A percentile compares a stretch with the other conserved stretches of the same genome.
These are phyloP conservation scores for Chelon labrosus DNA, from an alignment of 2,797 vertebrate genomes.

Conservation along the genomic window DNA sequence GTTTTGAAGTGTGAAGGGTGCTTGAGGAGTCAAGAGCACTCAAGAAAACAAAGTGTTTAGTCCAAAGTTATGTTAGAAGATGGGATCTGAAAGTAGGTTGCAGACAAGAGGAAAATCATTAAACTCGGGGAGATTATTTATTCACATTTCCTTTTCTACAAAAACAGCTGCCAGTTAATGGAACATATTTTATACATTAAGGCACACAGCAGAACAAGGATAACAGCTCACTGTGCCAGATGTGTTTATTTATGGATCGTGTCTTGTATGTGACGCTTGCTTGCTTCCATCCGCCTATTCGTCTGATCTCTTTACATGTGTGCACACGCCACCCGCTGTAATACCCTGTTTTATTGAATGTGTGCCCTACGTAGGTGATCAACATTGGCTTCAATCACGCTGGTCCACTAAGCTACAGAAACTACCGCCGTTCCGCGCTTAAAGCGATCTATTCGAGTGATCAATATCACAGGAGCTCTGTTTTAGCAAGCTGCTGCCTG, in stretches of 20 bases:
- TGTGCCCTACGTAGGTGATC: background rate
- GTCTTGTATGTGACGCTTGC: background rate
- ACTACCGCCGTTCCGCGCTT: background rate
- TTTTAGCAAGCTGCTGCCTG: conserved; percentile 5
- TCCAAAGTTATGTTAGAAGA: conserved; percentile 20
- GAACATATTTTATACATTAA: background rate
- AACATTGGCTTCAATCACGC: background rate
- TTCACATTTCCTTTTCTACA: background rate
- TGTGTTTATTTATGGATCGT: background rate
- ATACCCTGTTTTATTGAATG: conserved; percentile 2
- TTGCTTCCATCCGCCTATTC: background rate
- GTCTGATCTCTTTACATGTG: background rate
- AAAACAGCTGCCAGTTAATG: background rate
- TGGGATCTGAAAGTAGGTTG: conserved; percentile 18
- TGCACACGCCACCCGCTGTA: background rate
- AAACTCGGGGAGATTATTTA: background rate
- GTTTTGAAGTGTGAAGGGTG: conserved; percentile 29
- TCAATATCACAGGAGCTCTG: conserved; percentile 5
- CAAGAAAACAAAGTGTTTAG: conserved; percentile 25
- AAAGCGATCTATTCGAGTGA: background rate
- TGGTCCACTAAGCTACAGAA: conserved; percentile 1
- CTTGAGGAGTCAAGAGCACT: conserved; percentile 44
- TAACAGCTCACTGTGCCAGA: background rate
- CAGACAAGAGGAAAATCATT: conserved; percentile 1
- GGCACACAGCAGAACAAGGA: background rate